phyloP scores from a whole-genome alignment of 2,113 vertebrate species.

The Cyprinodon variegatus region DNA sequence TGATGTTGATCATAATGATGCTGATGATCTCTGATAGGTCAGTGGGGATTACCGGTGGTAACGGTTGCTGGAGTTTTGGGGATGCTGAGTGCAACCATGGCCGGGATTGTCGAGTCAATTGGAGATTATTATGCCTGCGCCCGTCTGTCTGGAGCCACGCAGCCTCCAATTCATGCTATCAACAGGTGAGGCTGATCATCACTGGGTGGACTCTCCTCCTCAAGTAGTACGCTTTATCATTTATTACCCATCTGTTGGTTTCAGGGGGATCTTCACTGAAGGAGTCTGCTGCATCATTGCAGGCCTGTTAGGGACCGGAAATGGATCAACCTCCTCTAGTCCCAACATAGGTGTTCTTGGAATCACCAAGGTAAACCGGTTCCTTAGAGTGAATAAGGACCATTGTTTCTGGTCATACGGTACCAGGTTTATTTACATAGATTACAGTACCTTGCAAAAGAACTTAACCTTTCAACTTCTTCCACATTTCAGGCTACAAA shows the following conservation, averaged over 20 bases:
- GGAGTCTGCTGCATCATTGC: constrained; percentile 94
- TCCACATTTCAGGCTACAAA: no score
- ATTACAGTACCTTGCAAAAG: no score
- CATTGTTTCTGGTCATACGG: no score
- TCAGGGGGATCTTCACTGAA: constrained; percentile 96
- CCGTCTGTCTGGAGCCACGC: constrained; percentile 88
- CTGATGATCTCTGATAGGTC: constrained; percentile 78
- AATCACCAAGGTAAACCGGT: constrained; percentile 91
- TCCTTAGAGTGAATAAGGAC: background rate
- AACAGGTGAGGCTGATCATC: constrained; percentile 84
- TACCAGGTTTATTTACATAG: no score
- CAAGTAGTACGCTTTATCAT: background rate
- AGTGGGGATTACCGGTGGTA: constrained; percentile 94
- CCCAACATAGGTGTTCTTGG: constrained; percentile 97
- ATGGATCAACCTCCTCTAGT: constrained; percentile 97
- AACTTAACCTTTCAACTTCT: no score
- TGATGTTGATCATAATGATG: background rate
- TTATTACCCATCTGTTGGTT: background rate
- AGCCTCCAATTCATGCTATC: constrained; percentile 93
- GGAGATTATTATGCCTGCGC: constrained; percentile 98
- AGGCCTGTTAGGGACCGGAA: constrained; percentile 94
- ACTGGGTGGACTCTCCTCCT: background rate
- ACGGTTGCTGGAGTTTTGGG: constrained; percentile 91
- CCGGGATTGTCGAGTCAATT: constrained; percentile 94
- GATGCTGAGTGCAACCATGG: constrained; percentile 94